A percentile compares a stretch with the other conserved stretches of the same genome.
Conservation (phyloP, 2,888 invertebrate genomes). For the Dynastes hyllus region DNA sequence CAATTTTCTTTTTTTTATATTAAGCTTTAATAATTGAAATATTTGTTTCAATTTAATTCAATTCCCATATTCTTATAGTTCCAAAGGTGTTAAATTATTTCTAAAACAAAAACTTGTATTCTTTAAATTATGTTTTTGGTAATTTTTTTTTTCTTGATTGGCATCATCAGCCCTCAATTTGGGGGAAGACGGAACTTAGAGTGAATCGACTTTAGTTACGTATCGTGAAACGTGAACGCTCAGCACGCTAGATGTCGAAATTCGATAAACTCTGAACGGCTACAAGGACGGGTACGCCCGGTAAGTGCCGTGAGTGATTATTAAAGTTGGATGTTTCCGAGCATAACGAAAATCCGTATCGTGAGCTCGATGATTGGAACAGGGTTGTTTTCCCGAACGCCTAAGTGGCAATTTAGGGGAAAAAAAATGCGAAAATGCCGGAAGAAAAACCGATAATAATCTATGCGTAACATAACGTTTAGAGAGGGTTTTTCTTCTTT, state of each 20-base stretch:
- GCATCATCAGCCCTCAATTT: too few relatives aligned
- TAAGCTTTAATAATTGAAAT: too few relatives aligned
- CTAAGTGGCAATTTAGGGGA: conserved; percentile 18
- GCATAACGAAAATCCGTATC: conserved; percentile 1
- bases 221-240: background rate
- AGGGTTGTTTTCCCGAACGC: background rate
- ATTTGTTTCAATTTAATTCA: too few relatives aligned
- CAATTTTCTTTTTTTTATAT: too few relatives aligned
- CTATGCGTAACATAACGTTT: background rate
- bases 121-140: too few relatives aligned
- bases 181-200: too few relatives aligned
- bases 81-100: too few relatives aligned
- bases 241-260: background rate
- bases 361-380: conserved; percentile 6
- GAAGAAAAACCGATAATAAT: background rate
- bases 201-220: too few relatives aligned
- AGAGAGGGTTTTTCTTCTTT: background rate
- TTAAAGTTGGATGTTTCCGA: conserved; percentile 6
- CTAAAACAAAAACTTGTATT: too few relatives aligned
- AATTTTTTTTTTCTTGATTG: too few relatives aligned
- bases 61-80: too few relatives aligned
- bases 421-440: conserved; percentile 1
- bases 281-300: background rate
- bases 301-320: conserved; percentile 10
- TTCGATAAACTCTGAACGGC: background rate